Evolutionary conservation across 2,113 vertebrate species (phyloP), one percentile per base, ranked within the genome.

Genomic region (Anarrhichthys ocellatus): DNA sequence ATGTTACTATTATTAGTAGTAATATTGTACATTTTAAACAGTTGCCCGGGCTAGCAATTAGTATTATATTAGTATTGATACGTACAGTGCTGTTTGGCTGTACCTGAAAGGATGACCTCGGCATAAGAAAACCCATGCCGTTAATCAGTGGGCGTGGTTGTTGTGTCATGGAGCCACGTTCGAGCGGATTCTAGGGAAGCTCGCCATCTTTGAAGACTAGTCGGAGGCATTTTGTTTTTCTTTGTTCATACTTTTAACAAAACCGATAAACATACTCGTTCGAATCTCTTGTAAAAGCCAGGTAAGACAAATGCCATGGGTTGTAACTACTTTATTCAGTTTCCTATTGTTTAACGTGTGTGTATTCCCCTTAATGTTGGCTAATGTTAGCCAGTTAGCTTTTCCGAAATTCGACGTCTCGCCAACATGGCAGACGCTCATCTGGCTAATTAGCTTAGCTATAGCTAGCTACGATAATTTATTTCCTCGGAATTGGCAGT

Each of bases 151-250:
- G 81, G 83, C 46, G 83, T 80, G 0, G 27, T 13, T 11, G 6
- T 83, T 71, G 6, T 88, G 85, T 89, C 78, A 87, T 42, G 8
- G 11, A 7, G 82, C 73, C 88, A 85, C 3, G 24, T 88, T 90
- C 84, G 7, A 38, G 36, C n/a, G 10, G 1, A 44, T 27, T 9
- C 6, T 1, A 14, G 59, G 9, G 29, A 66, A 9, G 38, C 1
- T 86, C 93, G 92, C 92, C 93, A 94, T 94, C 74, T 94, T 93
- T 80, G 82, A 69, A 42, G n/a, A 56, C 65, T 5, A 27, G 18
- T 22, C 22, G 7, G 29, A 56, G 3, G 0, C 2, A 2, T 18
- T 72, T 82, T 42, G 2, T 0, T 6, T 63, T 73, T 73, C 48
- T 59, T 86, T 83, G 79, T 83, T 73, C 6, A 9, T 1, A 50